phyloP scores from a whole-genome alignment of 2,888 invertebrate species.

The Vanessa cardui region DNA sequence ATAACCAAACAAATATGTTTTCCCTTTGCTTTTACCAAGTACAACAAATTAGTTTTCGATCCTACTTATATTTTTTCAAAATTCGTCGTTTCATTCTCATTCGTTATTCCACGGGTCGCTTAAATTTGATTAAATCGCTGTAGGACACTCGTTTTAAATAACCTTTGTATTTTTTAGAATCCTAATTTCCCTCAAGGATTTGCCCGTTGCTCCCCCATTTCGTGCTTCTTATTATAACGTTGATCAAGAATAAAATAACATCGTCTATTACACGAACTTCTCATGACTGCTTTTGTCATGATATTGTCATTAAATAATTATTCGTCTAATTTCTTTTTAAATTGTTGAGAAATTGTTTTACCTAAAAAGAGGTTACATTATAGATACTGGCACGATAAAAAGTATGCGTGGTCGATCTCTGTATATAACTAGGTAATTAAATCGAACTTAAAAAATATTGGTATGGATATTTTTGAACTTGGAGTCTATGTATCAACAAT shows the following conservation, averaged over 20 bases:
- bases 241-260: conserved; percentile 36
- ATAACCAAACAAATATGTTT: too few species aligned
- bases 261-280: conserved; percentile 11
- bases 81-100: conserved; percentile 14
- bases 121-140: conserved; percentile 35
- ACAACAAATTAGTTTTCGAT: background rate
- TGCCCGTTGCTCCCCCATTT: conserved; percentile 25
- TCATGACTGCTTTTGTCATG: background rate
- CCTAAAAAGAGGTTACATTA: too few species aligned
- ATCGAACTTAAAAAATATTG: too few species aligned
- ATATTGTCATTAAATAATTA: too few species aligned
- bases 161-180: conserved; percentile 34
- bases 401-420: too few species aligned
- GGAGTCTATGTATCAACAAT: too few species aligned
- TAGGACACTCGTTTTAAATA: conserved; percentile 35
- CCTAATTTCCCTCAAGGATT: conserved; percentile 40
- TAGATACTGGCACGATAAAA: too few species aligned
- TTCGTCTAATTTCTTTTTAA: too few species aligned
- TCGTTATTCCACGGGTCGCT: conserved; percentile 22
- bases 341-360: too few species aligned
- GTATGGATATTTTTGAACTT: too few species aligned
- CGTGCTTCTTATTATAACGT: conserved; percentile 36
- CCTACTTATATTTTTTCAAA: conserved; percentile 1
- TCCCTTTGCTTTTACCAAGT: background rate
- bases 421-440: too few species aligned